Base-by-base conservation (phyloP, 1,140 invertebrate species). In the Drosophila sproati region DNA sequence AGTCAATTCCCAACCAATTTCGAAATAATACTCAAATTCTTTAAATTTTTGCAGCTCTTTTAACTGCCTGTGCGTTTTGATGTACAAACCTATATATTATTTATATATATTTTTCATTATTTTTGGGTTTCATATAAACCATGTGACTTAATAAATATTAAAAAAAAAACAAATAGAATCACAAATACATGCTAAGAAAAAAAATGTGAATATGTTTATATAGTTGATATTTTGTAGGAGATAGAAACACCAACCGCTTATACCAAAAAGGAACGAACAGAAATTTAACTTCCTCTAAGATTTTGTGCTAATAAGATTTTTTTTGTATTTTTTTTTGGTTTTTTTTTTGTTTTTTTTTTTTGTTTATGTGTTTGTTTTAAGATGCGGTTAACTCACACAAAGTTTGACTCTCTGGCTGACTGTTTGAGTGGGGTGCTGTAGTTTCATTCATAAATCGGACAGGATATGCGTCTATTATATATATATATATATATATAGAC, bases 101-200 rank as follows among this genome's bases (percentile, higher is more conserved):
- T 20, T 20, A 43, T 54, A 72, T 77, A 73, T 82, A 83, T 87
- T 87, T 87, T 87, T 88, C 43, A 80, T 78, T 69, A 70, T 87
- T 87, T 87, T 89, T 87, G 83, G 83, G 83, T 83, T 87, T 87
- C 83, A 73, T 88, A 69, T 57, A 87, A 87, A 87, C 83, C 83
- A 82, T 88, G 70, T 80, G 80, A 83, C 83, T 87, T 87, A 87
- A 87, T 87, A 88, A 87, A 87, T 87, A 87, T 34, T 80, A 77
- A 43, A 52, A 31, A 32, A 50, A 41, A 72, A 85, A 52, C 74
- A 80, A 77, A 86, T 81, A 85, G 75, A 82, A 77, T 73, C 41
- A 56, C 55, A 77, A 77, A 57, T 83, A 79, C 32, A 64, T 41
- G 47, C 78, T 87, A 86, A 10, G 34, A 7, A 52, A 78, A 85